These are phyloP conservation scores for Garrulus glandarius DNA, from an alignment of 2,797 vertebrate species.

Conservation along the genomic window DNA sequence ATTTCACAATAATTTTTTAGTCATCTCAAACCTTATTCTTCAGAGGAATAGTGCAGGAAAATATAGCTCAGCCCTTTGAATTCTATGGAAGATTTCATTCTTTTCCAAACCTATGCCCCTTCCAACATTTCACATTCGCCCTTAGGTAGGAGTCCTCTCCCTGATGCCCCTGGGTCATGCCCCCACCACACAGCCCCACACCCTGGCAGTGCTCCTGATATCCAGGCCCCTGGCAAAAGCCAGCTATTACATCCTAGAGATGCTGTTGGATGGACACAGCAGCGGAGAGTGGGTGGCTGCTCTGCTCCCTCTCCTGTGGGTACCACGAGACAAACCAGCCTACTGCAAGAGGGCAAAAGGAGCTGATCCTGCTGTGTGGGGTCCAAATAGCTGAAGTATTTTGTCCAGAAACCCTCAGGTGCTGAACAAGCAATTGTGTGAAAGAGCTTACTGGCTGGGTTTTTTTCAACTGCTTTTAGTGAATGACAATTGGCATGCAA, in stretches of 20 bases:
- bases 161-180: fast-evolving
- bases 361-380: neutral
- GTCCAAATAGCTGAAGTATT: neutral
- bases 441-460: neutral
- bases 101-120: neutral
- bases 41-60: neutral
- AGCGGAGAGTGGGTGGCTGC: fast-evolving
- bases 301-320: neutral
- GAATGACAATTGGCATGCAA: neutral
- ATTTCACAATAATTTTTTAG: neutral
- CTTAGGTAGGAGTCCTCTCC: neutral
- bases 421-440: neutral
- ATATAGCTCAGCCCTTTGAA: neutral
- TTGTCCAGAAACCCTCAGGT: neutral
- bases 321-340: fast-evolving
- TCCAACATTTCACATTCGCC: fast-evolving
- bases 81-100: neutral
- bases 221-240: neutral
- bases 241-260: neutral
- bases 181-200: neutral
- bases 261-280: neutral
- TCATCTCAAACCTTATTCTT: neutral
- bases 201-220: neutral
- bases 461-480: neutral
- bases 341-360: too few relatives aligned